Evolutionary conservation across 2,797 vertebrate genomes (phyloP).

Genomic region (Clarias fuscus): DNA sequence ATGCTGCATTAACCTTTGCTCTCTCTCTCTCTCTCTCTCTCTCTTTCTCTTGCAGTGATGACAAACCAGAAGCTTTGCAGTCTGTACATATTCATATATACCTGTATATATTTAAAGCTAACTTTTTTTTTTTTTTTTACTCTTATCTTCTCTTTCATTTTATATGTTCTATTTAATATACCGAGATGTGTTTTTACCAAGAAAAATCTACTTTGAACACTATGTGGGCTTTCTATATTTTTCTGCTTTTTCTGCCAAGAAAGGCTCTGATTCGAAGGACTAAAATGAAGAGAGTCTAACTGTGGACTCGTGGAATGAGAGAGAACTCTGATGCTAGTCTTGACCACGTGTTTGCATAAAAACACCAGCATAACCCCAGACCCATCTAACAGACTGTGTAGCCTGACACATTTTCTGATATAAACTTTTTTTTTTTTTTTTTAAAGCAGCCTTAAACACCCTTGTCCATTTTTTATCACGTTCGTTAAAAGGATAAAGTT

Average conservation of each 20-base stretch:
- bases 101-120: slow-evolving; percentile 71
- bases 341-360: slow-evolving; percentile 4
- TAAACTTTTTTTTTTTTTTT: slow-evolving; percentile 49
- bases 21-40: slow-evolving; percentile 76
- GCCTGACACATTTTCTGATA: slow-evolving; percentile 49
- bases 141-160: slow-evolving; percentile 47
- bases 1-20: slow-evolving; percentile 24
- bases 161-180: slow-evolving; percentile 90
- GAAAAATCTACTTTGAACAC: neutral
- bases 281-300: slow-evolving; percentile 26
- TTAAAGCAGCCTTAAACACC: slow-evolving; percentile 51
- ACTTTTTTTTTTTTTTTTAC: slow-evolving; percentile 54
- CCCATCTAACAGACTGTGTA: slow-evolving; percentile 66
- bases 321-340: slow-evolving; percentile 50
- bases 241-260: slow-evolving; percentile 32
- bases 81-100: slow-evolving; percentile 85
- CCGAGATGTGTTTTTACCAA: slow-evolving; percentile 73
- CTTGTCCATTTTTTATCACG: slow-evolving; percentile 42
- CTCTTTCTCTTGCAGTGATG: slow-evolving; percentile 89
- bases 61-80: slow-evolving; percentile 78
- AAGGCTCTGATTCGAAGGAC: slow-evolving; percentile 9
- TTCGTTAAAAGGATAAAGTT: slow-evolving; percentile 77
- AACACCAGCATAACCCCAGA: slow-evolving; percentile 22
- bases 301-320: slow-evolving; percentile 62
- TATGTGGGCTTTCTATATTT: slow-evolving; percentile 5